These are phyloP conservation scores for Pungitius pungitius DNA, from an alignment of 2,113 vertebrate genomes.

Conservation along the genomic window DNA sequence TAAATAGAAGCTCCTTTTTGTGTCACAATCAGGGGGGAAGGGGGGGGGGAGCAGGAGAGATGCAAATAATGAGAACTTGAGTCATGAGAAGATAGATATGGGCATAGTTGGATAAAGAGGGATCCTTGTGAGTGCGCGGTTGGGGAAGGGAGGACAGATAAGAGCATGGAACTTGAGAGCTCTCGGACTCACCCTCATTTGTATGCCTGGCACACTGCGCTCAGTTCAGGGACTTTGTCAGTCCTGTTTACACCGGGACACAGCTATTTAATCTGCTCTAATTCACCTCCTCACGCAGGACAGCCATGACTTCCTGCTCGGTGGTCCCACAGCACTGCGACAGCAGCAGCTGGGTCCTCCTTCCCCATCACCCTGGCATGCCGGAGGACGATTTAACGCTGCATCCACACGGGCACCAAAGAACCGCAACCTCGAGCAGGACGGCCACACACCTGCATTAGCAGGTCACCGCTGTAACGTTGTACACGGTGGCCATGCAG, in stretches of 20 bases:
- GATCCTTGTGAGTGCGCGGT: conserved; percentile 32
- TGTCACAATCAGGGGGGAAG: neutral
- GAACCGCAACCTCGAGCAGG: conserved; percentile 36
- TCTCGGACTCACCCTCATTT: conserved; percentile 62
- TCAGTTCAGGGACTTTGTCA: conserved; percentile 53
- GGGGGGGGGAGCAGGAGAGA: neutral
- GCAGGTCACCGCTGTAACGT: conserved; percentile 31
- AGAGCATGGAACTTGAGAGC: conserved; percentile 55
- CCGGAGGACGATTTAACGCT: conserved; percentile 33
- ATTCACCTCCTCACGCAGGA: conserved; percentile 44
- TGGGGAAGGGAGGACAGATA: conserved; percentile 41
- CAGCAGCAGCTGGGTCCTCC: conserved; percentile 48
- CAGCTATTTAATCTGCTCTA: conserved; percentile 62
- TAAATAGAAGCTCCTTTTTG: conserved; percentile 1
- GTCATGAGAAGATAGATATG: conserved; percentile 18
- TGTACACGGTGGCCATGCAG: conserved; percentile 16
- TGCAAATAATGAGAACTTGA: conserved; percentile 12
- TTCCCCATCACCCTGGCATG: conserved; percentile 9
- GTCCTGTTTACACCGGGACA: conserved; percentile 57
- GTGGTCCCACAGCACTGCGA: conserved; percentile 60
- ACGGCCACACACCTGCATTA: conserved; percentile 18
- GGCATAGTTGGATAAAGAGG: conserved; percentile 16
- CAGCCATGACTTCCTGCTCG: conserved; percentile 39
- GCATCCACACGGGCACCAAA: conserved; percentile 29
- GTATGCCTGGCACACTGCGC: conserved; percentile 67